phyloP scores from a whole-genome alignment of 2,797 vertebrate species.

The Hephaestus fuliginosus region DNA sequence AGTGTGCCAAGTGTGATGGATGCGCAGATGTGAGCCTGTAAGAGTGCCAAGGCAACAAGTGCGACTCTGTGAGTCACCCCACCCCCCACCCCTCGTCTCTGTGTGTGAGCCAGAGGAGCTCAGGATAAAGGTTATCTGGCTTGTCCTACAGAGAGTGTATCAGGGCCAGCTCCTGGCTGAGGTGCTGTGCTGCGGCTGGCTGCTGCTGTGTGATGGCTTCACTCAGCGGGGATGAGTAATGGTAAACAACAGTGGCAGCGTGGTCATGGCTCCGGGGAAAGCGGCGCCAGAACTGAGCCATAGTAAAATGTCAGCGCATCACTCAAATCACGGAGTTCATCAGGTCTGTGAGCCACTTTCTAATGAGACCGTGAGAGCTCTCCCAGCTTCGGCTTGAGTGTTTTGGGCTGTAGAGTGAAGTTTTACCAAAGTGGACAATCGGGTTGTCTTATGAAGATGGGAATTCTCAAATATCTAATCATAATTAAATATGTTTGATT shows the following conservation, averaged over 20 bases:
- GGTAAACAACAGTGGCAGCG: constrained; percentile 59
- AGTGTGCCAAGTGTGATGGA: constrained; percentile 18
- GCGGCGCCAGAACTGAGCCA: constrained; percentile 23
- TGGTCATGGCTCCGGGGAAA: constrained; percentile 30
- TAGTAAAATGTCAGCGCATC: constrained; percentile 62
- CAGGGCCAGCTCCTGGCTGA: constrained; percentile 51
- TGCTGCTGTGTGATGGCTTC: constrained; percentile 38
- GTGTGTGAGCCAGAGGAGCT: constrained; percentile 39
- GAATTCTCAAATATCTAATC: background rate
- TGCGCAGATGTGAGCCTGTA: constrained; percentile 27
- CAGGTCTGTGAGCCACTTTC: constrained; percentile 21
- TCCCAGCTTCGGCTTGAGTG: background rate
- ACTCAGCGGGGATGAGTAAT: constrained; percentile 52
- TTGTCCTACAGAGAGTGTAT: constrained; percentile 44
- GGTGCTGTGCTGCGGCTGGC: constrained; percentile 16
- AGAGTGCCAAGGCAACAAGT: constrained; percentile 35
- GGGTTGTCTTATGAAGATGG: background rate
- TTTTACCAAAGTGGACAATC: background rate
- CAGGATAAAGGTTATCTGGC: constrained; percentile 64
- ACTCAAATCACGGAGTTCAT: constrained; percentile 44
- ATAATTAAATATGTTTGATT: background rate
- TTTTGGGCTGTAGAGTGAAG: background rate
- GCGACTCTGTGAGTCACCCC: constrained; percentile 46
- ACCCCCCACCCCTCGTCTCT: background rate
- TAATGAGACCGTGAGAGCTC: constrained; percentile 1